Evolutionary conservation across 2,888 invertebrate species (phyloP).

Genomic region (Pammene aurita): DNA sequence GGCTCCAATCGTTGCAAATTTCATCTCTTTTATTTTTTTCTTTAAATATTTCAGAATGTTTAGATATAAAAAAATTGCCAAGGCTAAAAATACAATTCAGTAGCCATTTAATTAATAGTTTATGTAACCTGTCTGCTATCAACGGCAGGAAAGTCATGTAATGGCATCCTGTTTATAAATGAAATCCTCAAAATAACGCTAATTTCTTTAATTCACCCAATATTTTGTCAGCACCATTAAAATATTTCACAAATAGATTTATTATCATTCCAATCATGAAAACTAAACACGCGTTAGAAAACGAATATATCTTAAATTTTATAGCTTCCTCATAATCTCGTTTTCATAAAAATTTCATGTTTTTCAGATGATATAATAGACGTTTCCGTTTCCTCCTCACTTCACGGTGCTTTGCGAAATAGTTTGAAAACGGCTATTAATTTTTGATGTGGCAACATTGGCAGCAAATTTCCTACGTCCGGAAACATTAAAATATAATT

Average conservation of each 20-base stretch:
- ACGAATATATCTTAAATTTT: conserved; percentile 67
- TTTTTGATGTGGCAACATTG: conserved; percentile 77
- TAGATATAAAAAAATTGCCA: not conserved
- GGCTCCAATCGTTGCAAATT: too few relatives aligned
- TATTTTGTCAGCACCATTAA: conserved; percentile 32
- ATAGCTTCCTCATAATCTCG: conserved; percentile 69
- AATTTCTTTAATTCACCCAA: conserved; percentile 23
- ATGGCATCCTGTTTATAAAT: conserved; percentile 16
- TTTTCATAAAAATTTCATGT: conserved; percentile 68
- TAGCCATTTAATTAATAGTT: conserved; percentile 23
- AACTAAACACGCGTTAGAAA: conserved; percentile 37
- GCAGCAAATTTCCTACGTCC: conserved; percentile 70
- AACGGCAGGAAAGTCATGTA: conserved; percentile 1
- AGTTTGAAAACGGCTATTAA: conserved; percentile 77
- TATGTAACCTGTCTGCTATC: not conserved
- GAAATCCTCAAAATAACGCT: conserved; percentile 25
- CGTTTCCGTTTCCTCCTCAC: conserved; percentile 75
- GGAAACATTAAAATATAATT: conserved; percentile 81
- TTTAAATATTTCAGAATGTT: too few relatives aligned
- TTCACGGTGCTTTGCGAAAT: conserved; percentile 75
- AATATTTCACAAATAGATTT: conserved; percentile 46
- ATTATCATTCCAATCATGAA: conserved; percentile 39
- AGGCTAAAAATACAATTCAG: not conserved
- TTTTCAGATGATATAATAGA: conserved; percentile 73
- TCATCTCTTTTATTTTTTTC: too few relatives aligned